A percentile compares a stretch with the other conserved stretches of the same genome.
Conservation (phyloP, 2,113 vertebrate species). For the Xyliphius kryptos region DNA sequence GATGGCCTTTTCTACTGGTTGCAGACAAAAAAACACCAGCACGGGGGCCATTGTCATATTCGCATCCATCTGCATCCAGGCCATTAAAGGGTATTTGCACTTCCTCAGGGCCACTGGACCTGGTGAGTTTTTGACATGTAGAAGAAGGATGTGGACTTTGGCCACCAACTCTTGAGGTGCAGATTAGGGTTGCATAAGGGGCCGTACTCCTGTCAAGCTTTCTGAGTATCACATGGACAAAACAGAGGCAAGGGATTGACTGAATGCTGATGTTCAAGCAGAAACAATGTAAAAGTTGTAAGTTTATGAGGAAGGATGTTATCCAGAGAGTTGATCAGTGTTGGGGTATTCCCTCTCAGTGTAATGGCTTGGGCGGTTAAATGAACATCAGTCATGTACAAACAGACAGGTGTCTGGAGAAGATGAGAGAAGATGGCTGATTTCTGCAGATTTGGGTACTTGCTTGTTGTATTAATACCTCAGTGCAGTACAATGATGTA, state of each 20-base stretch:
- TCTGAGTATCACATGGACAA: constrained; percentile 60
- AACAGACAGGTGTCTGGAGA: constrained; percentile 27
- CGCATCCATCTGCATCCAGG: constrained; percentile 72
- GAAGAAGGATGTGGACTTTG: constrained; percentile 58
- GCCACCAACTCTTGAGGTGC: constrained; percentile 64
- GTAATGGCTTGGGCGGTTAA: constrained; percentile 18
- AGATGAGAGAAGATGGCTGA: constrained; percentile 40
- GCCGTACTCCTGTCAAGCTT: constrained; percentile 56
- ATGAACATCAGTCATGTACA: constrained; percentile 29
- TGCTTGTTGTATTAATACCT: too few species aligned
- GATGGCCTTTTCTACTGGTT: constrained; percentile 56
- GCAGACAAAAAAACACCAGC: constrained; percentile 64
- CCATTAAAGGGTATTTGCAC: constrained; percentile 76
- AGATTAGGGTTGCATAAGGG: constrained; percentile 58
- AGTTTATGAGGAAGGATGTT: constrained; percentile 56
- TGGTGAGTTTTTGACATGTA: constrained; percentile 64
- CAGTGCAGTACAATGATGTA: too few species aligned
- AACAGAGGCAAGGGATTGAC: too few species aligned
- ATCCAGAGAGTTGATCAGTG: constrained; percentile 55
- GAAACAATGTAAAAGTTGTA: constrained; percentile 42
- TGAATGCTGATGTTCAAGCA: too few species aligned
- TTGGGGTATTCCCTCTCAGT: constrained; percentile 47
- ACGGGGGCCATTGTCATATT: constrained; percentile 68
- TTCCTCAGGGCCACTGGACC: constrained; percentile 67
- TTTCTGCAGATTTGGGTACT: constrained; percentile 8